A percentile compares a stretch with the other conserved stretches of the same genome.
Evolutionary conservation across 2,113 vertebrate genomes (phyloP).

Genomic region (Peromyscus leucopus): DNA sequence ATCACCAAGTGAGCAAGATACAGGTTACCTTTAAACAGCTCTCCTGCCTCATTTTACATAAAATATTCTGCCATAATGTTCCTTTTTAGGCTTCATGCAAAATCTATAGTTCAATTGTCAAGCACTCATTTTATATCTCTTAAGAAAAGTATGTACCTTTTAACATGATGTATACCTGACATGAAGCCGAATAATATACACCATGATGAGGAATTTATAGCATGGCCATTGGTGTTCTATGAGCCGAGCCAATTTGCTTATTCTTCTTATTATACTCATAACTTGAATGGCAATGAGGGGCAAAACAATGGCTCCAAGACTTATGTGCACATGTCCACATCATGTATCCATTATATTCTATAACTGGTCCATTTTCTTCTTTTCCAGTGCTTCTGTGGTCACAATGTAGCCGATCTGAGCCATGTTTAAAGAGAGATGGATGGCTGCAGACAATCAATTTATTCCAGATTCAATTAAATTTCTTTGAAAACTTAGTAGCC

Average conservation of each 20-base stretch:
- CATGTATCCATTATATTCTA: background rate
- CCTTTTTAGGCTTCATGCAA: background rate
- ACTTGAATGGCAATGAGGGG: background rate
- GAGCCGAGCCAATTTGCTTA: background rate
- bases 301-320: background rate
- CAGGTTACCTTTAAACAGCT: conserved; percentile 3
- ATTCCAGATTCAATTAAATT: background rate
- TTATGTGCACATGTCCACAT: background rate
- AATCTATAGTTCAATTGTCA: background rate
- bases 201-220: background rate
- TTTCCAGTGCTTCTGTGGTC: background rate
- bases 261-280: background rate
- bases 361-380: background rate
- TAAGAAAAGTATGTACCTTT: conserved; percentile 26
- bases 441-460: background rate
- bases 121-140: conserved; percentile 13
- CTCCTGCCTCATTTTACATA: background rate
- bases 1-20: background rate
- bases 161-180: background rate
- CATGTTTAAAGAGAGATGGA: background rate
- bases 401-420: background rate
- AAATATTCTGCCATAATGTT: conserved; percentile 9
- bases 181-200: background rate
- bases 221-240: background rate
- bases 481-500: conserved; percentile 29